Conservation (phyloP, 2,113 vertebrate genomes). For the Mellivora capensis region DNA sequence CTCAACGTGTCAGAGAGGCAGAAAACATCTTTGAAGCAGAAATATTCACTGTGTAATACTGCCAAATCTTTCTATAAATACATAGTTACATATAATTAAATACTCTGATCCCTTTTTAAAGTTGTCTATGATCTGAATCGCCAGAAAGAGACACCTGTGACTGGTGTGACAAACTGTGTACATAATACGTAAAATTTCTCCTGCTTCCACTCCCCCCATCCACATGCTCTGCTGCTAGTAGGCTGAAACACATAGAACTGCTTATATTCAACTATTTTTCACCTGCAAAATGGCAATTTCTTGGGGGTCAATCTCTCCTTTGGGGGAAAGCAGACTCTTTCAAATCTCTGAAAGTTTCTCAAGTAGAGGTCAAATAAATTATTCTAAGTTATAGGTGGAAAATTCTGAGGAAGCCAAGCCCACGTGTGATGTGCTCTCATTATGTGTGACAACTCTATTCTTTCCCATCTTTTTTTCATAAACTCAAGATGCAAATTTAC, state of each 20-base stretch:
- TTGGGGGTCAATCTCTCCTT: neutral
- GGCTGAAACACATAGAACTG: neutral
- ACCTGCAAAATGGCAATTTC: neutral
- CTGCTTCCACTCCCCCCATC: neutral
- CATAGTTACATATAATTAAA: neutral
- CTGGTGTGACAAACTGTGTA: neutral
- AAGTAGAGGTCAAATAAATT: neutral
- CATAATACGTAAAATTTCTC: neutral
- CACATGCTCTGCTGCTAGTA: neutral
- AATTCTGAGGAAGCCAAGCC: constrained; percentile 15
- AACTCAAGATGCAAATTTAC: neutral
- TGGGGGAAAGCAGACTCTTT: neutral
- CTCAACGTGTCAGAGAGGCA: neutral
- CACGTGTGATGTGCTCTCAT: neutral
- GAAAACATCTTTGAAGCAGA: neutral
- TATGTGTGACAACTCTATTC: neutral
- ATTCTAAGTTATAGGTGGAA: neutral
- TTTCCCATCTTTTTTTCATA: neutral
- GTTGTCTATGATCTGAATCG: neutral
- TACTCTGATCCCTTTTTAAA: neutral
- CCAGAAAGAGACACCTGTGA: neutral
- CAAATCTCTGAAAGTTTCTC: constrained; percentile 23
- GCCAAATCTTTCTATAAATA: neutral
- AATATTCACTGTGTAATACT: neutral
- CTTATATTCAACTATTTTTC: neutral